Base-by-base conservation (phyloP, 2,888 invertebrate species). In the Sepioteuthis lessoniana region DNA sequence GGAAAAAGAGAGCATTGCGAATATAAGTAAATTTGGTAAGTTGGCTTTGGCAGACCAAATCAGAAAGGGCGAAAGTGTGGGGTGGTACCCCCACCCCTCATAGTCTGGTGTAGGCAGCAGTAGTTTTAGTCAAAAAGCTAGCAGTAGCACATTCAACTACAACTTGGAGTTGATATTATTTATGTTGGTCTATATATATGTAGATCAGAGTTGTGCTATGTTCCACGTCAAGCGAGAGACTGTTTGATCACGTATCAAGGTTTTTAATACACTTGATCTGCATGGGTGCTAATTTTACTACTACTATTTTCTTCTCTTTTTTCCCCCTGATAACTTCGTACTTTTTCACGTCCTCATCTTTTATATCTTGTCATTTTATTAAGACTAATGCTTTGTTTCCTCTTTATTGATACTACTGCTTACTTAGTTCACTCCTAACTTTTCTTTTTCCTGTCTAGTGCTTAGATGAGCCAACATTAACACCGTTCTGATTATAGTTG, bases 71-170 rank as follows among this genome's bases (percentile, higher is more conserved):
- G 76, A 76, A 76, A 76, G 35, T 76, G 55, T 55, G 55, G n/a
- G 76, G 35, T n/a, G 76, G 35, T 76, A 10, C n/a, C 76, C n/a
- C n/a, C n/a, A n/a, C 76, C n/a, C 76, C 76, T 76, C 3, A 76
- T 76, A 35, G 35, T 76, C 76, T 76, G 35, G 76, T 76, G 76
- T 2, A n/a, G 76, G n/a, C 13, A n/a, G 76, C 13, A 76, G n/a
- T n/a, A 76, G n/a, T n/a, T n/a, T 76, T 76, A 76, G 76, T 76
- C 76, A 76, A 76, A 76, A 76, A 76, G n/a, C n/a, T 76, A n/a
- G 76, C 76, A 76, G 76, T 76, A 76, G 76, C 76, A 76, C 76
- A 76, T 76, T 76, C 76, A 76, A 76, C n/a, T 16, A 76, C 76
- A 35, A 55, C 55, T 55, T 55, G 25, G 25, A 76, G 76, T 35